Evolutionary conservation across 2,113 vertebrate species (phyloP).

Genomic region (Podarcis raffonei): DNA sequence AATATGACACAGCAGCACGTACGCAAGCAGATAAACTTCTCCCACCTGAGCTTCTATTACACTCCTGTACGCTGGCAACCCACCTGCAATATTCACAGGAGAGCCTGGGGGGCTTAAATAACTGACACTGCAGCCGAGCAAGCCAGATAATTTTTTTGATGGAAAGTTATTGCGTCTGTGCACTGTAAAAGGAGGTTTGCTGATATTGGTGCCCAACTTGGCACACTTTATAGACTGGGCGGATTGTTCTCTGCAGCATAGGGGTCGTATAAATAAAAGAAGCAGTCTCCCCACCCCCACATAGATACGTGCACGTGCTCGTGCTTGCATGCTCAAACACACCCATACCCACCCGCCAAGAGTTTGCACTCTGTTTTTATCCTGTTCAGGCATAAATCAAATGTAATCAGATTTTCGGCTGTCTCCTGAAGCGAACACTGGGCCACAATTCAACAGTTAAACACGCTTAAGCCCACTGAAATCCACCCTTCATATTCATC

Average conservation of each 20-base stretch:
- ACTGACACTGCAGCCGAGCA: not conserved
- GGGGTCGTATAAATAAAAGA: not conserved
- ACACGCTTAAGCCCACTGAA: not conserved
- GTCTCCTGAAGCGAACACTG: not conserved
- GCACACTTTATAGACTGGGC: not conserved
- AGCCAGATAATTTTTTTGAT: fast-evolving
- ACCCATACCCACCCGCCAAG: not conserved
- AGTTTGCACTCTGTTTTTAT: not conserved
- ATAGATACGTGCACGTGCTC: too few species aligned
- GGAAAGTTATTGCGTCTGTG: not conserved
- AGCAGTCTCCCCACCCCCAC: fast-evolving
- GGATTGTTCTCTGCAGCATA: not conserved
- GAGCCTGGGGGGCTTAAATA: not conserved
- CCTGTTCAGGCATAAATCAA: not conserved
- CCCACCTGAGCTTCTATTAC: not conserved
- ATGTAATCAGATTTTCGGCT: not conserved
- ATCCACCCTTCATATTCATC: not conserved
- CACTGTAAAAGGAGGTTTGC: not conserved
- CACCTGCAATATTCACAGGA: not conserved
- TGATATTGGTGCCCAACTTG: not conserved
- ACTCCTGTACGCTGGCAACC: not conserved
- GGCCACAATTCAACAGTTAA: not conserved
- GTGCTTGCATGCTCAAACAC: not conserved
- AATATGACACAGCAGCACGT: not conserved
- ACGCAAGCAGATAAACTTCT: not conserved